Base-by-base conservation (phyloP, 2,888 invertebrate genomes). In the Temnothorax rugatulus region DNA sequence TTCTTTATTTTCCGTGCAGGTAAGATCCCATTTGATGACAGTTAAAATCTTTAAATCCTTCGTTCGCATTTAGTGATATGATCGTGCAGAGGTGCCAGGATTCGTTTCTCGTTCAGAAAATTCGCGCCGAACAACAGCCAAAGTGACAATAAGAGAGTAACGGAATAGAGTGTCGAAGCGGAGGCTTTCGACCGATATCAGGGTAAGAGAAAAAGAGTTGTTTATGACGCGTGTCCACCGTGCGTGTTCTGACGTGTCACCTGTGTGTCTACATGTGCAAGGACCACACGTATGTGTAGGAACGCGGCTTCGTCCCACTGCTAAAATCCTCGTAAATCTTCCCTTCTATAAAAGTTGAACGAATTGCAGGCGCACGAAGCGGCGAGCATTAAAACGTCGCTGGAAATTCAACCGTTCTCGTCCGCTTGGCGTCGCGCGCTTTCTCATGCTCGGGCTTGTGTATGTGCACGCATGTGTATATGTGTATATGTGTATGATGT, bases 291-390 rank as follows among this genome's bases (percentile, higher is more conserved):
- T 25, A 41, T 52, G 84, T 81, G 75, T 75, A 73, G 66, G 61
- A 76, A 83, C 44, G 75, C 83, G 83, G 87, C 86, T 87, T 83
- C 84, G 84, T 81, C 86, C 86, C 87, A 84, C 90, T 88, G 91
- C 90, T 91, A 90, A 92, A 93, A 91, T 90, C 86, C 85, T 83
- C 90, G 90, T 93, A 93, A 93, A 94, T 93, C 91, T 90, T 92
- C 82, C 88, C 92, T 91, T 91, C 91, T 88, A 93, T 93, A 92
- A 93, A 94, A 93, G 91, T 92, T 90, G 91, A 89, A 91, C 88
- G 91, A 92, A 92, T 91, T 88, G 90, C 89, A 87, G 84, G 88
- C 84, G 68, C 75, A 76, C 85, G 85, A 82, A 86, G 84, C 87
- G 84, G 50, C 84, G 73, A 83, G 83, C 84, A 85, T 90, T 89